Evolutionary conservation across 2,888 invertebrate genomes (phyloP), one percentile per base, ranked within the genome.

Genomic region (Clitarchus hookeri): DNA sequence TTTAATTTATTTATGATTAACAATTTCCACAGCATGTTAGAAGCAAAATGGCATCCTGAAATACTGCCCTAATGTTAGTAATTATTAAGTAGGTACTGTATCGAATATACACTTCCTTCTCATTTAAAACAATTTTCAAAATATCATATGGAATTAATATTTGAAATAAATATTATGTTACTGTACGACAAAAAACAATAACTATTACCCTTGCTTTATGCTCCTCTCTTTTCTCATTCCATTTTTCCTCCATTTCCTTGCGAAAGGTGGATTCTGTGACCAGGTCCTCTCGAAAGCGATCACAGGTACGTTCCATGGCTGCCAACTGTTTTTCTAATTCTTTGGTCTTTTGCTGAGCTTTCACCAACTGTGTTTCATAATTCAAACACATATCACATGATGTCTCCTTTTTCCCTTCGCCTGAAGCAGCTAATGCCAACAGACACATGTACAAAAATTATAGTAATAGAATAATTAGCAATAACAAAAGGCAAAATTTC

Each of bases 331-430:
- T 90, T 88, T 90, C 89, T 85, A 90, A 86, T 86, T 90, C 90
- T 83, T 89, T 53, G 0, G 92, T 93, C 85, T 91, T 91, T 87
- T 93, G 93, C 91, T 98, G 97, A 88, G 96, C 94, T 87, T 94
- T 93, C 87, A 97, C 96, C 89, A 98, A 92, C 92, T 97, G 95
- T 87, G 95, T 93, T 93, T 98, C 96, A 91, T 97, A 96, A 92
- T 97, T 96, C 87, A 93, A 94, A 91, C 98, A 99, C 95, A 97
- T 97, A 91, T 96, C 96, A 92, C 98, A 98, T 23, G n/a, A n/a
- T 65, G 65, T n/a, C 65, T 65, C n/a, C 65, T 19, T 65, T n/a
- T 65, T 16, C 8, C n/a, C 65, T 8, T 65, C 65, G 16, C n/a
- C 65, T 65, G 65, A 13, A 48, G 48, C 65, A 65, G 65, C 65